These are phyloP conservation scores for Phylloscopus trochilus DNA, from an alignment of 2,113 vertebrate genomes.

Conservation along the genomic window DNA sequence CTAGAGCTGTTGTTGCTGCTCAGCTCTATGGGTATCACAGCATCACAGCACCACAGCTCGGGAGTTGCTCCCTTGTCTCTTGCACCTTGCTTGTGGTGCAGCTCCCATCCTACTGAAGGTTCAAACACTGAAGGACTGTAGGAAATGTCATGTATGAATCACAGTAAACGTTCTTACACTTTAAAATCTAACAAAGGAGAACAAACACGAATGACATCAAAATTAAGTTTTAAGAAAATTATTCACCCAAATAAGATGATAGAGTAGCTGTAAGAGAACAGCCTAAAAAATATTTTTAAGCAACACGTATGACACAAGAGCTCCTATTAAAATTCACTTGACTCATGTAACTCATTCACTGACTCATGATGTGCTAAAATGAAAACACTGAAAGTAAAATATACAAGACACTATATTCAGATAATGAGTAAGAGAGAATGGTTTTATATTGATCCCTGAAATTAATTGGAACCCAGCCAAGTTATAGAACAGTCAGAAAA, in stretches of 20 bases:
- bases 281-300: background rate
- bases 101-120: background rate
- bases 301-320: background rate
- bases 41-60: fast-evolving
- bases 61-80: background rate
- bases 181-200: background rate
- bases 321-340: background rate
- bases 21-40: background rate
- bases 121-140: background rate
- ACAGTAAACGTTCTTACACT: background rate
- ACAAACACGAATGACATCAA: background rate
- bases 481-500: background rate
- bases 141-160: background rate
- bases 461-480: background rate
- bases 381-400: background rate
- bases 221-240: background rate
- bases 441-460: background rate
- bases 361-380: background rate
- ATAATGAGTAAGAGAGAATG: background rate
- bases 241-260: background rate
- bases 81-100: background rate
- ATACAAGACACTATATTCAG: background rate
- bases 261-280: background rate
- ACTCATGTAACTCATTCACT: background rate
- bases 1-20: background rate